phyloP scores from a whole-genome alignment of 2,113 vertebrate genomes.

The Ceyx cyanopectus region DNA sequence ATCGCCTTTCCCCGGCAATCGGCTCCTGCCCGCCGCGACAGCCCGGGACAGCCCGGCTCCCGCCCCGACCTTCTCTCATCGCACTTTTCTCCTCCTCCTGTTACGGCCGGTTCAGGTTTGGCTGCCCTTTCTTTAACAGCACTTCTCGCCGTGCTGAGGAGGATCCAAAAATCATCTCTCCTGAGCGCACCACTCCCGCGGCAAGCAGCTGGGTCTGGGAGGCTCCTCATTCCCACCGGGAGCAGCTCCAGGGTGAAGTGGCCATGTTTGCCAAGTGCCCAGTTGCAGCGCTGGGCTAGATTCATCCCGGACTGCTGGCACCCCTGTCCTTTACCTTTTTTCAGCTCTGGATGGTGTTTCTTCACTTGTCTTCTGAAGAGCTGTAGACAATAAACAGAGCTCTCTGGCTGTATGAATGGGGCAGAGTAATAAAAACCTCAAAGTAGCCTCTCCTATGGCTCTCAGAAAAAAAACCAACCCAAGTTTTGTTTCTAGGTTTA shows the following conservation, averaged over 20 bases:
- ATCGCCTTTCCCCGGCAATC: rapidly evolving
- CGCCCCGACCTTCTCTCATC: rapidly evolving
- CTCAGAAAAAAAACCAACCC: background rate
- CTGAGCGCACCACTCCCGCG: rapidly evolving
- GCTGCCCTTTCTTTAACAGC: background rate
- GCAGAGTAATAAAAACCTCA: background rate
- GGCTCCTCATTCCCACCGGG: background rate
- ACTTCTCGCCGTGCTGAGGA: background rate
- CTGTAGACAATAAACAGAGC: background rate
- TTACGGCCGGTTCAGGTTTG: background rate
- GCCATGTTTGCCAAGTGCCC: background rate
- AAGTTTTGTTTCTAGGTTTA: background rate
- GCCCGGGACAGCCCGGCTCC: background rate
- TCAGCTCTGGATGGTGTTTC: background rate
- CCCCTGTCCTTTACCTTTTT: background rate
- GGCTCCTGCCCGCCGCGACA: rapidly evolving
- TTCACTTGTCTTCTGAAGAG: background rate
- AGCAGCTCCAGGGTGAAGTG: background rate
- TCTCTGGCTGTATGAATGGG: background rate
- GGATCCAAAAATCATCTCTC: background rate
- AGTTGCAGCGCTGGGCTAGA: background rate
- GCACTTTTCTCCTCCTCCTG: background rate
- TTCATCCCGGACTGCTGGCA: background rate
- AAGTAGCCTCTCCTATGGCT: background rate
- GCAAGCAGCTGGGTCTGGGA: rapidly evolving